Percentiles rank a stretch among this genome's conserved stretches.
These are phyloP conservation scores for Empidonax traillii DNA, from an alignment of 2,113 vertebrate species.

Conservation along the genomic window DNA sequence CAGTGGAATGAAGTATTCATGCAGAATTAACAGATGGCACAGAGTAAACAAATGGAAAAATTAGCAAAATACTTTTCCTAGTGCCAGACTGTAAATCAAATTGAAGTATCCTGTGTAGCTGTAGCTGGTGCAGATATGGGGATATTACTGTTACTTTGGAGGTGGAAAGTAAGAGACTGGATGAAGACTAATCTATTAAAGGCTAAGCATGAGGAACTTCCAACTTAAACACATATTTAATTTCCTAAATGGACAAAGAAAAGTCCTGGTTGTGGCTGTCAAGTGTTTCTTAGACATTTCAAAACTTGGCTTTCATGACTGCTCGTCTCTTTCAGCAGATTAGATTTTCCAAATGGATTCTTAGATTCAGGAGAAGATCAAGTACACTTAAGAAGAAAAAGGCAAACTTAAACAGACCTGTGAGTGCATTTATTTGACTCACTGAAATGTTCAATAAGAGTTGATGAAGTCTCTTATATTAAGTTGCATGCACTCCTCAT, in stretches of 20 bases:
- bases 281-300: neutral
- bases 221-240: neutral
- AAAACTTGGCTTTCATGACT: neutral
- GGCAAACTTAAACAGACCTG: neutral
- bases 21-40: constrained; percentile 7
- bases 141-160: neutral
- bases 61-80: neutral
- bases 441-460: constrained; percentile 20
- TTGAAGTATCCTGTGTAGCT: neutral
- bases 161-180: neutral
- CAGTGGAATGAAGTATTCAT: neutral
- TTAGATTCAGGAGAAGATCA: neutral
- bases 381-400: neutral
- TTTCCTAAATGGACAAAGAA: neutral
- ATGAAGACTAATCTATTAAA: neutral
- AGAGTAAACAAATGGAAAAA: constrained; percentile 22
- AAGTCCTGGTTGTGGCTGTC: neutral
- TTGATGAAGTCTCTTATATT: constrained; percentile 15
- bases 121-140: neutral
- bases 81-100: neutral
- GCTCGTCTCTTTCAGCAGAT: neutral
- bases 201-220: neutral
- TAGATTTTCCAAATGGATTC: neutral
- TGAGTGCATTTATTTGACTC: constrained; percentile 11
- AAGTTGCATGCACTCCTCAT: neutral